Conservation (phyloP, 2,888 invertebrate genomes). For the Mantis religiosa region DNA sequence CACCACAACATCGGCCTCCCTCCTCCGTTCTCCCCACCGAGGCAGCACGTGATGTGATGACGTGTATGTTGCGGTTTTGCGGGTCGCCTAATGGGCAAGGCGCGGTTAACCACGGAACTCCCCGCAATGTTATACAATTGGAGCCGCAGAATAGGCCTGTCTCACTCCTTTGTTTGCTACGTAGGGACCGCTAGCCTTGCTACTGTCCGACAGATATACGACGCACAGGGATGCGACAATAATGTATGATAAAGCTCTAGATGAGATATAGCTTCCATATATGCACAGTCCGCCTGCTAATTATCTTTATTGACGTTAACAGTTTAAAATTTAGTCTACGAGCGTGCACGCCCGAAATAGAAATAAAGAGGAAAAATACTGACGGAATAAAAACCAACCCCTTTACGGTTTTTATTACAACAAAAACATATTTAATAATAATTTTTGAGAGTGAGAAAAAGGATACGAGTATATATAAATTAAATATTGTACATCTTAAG, state of each 20-base stretch:
- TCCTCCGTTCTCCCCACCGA: not conserved
- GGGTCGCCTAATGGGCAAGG: constrained; percentile 30
- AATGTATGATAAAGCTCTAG: constrained; percentile 17
- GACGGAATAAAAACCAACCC: no score
- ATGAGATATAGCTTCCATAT: constrained; percentile 2
- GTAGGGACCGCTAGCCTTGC: not conserved
- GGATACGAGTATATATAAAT: no score
- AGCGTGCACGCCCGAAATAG: not conserved
- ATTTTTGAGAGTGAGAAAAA: no score
- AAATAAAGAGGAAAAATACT: no score
- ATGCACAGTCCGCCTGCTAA: not conserved
- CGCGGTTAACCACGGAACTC: constrained; percentile 25
- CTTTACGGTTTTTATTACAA: no score
- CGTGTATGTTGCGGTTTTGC: constrained; percentile 27
- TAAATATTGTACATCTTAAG: no score
- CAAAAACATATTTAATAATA: no score
- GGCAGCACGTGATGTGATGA: constrained; percentile 21
- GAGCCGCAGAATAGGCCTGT: constrained; percentile 2
- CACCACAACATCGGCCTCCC: not conserved
- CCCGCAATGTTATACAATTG: constrained; percentile 28
- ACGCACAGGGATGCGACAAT: not conserved
- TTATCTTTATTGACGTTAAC: constrained; percentile 17
- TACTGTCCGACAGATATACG: constrained; percentile 4
- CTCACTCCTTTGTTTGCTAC: constrained; percentile 1
- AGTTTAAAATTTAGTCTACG: constrained; percentile 17